Percentiles rank a stretch among this genome's conserved stretches.
These are phyloP conservation scores for Bubo scandiacus DNA, from an alignment of 2,113 vertebrate species.

Conservation along the genomic window DNA sequence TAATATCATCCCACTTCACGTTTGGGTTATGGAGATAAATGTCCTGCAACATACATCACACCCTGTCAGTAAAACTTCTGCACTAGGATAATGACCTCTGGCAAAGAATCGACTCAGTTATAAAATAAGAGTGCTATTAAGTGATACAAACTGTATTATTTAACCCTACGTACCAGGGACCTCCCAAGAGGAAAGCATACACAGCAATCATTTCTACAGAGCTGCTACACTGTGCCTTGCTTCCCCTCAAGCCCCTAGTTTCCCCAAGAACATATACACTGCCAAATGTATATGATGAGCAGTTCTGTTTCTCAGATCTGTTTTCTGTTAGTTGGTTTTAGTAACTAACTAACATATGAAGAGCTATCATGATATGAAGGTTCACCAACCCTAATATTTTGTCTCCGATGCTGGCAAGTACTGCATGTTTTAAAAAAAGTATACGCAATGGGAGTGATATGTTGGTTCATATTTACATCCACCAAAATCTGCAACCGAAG, in stretches of 20 bases:
- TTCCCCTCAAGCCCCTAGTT: not conserved
- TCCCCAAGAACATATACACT: not conserved
- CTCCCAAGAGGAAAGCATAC: not conserved
- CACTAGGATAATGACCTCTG: not conserved
- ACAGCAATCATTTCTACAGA: not conserved
- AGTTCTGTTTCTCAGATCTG: not conserved
- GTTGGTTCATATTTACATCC: not conserved
- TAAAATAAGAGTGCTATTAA: not conserved
- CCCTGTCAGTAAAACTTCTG: slow-evolving; percentile 45
- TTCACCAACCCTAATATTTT: not conserved
- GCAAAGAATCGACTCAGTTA: not conserved
- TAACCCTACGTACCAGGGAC: not conserved
- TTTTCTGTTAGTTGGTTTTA: not conserved
- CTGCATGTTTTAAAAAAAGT: not conserved
- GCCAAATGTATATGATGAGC: not conserved
- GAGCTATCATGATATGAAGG: not conserved
- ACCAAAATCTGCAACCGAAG: not conserved
- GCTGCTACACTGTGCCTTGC: not conserved
- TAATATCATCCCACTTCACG: slow-evolving; percentile 93
- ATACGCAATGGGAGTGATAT: not conserved
- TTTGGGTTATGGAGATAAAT: slow-evolving; percentile 93
- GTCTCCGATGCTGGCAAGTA: not conserved
- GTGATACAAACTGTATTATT: not conserved
- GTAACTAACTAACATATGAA: not conserved
- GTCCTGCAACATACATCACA: slow-evolving; percentile 78